A percentile compares a stretch with the other conserved stretches of the same genome.
Conservation (phyloP, 2,113 vertebrate genomes). For the Upupa epops region DNA sequence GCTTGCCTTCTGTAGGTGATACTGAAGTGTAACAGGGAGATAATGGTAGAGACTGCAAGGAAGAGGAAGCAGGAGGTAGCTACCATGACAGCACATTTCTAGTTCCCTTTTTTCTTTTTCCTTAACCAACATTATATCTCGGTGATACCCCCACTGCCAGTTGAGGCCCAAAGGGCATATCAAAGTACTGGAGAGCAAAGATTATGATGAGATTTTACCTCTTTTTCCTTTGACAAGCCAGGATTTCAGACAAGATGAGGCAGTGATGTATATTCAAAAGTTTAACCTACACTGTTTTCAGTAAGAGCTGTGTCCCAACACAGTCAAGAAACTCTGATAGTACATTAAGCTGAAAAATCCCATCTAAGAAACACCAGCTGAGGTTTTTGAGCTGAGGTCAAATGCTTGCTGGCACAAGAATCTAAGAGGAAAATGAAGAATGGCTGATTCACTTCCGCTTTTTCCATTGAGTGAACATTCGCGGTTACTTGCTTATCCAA, state of each 20-base stretch:
- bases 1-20: background rate
- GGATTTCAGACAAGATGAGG: background rate
- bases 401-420: background rate
- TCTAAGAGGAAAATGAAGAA: conserved; percentile 28
- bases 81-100: background rate
- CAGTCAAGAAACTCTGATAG: background rate
- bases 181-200: background rate
- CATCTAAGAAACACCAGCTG: background rate
- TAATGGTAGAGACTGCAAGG: background rate
- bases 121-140: background rate
- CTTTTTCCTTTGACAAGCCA: background rate
- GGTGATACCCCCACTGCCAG: background rate
- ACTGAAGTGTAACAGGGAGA: background rate
- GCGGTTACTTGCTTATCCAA: conserved; percentile 16
- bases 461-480: conserved; percentile 24
- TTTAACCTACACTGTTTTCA: background rate
- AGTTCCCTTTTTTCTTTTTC: background rate
- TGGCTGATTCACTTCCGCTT: conserved; percentile 9
- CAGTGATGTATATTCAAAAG: background rate
- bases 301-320: background rate
- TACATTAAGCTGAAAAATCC: background rate
- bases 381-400: background rate
- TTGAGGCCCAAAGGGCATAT: background rate
- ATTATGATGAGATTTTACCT: background rate
- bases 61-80: background rate